Evolutionary conservation across 2,888 invertebrate species (phyloP), one percentile per base, ranked within the genome.

Genomic region (Drosophila atripex): DNA sequence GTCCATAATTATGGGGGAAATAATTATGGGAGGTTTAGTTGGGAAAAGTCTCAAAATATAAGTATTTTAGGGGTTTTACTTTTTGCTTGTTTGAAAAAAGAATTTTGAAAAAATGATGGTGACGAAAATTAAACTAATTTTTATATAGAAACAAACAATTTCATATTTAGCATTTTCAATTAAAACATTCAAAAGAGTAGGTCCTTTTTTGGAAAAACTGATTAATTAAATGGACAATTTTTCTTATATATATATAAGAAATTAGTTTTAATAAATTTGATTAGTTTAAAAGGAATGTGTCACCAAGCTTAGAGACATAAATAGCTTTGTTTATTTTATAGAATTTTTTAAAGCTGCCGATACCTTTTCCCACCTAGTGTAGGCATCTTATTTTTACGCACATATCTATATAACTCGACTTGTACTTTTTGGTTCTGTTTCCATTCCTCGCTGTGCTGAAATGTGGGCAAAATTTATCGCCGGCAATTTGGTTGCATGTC

Each of bases 401-500:
- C 18, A 41, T 41, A 41, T 18, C 16, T 41, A 18, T 41, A 41
- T 41, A 41, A 41, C 35, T 12, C 38, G 35, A 23, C 11, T 14
- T 12, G 16, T 18, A 25, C 30, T 32, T 49, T 56, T 43, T 6
- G 7, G 9, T 35, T 35, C 28, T 28, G 9, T 35, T 60, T 53
- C 43, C 30, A 38, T 59, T 39, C 39, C 39, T 4, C 35, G 46
- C 63, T 61, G 69, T 39, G 66, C 69, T 72, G 70, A 86, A 75
- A 74, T 79, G 84, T 74, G 85, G 63, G 53, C 76, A 57, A 87
- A 84, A 84, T 84, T 84, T 84, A 84, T 84, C 69, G 89, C 88
- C 88, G 68, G 83, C 88, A 84, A 84, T 84, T 84, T 88, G 89
- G 89, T 88, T 88, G 88, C 84, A 88, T 88, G 84, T 76, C 84